Percentiles rank a stretch among this genome's conserved stretches.
Evolutionary conservation across 92 coral and sea anemone genomes (phyloP).

Genomic region (Parazoanthus darwini): DNA sequence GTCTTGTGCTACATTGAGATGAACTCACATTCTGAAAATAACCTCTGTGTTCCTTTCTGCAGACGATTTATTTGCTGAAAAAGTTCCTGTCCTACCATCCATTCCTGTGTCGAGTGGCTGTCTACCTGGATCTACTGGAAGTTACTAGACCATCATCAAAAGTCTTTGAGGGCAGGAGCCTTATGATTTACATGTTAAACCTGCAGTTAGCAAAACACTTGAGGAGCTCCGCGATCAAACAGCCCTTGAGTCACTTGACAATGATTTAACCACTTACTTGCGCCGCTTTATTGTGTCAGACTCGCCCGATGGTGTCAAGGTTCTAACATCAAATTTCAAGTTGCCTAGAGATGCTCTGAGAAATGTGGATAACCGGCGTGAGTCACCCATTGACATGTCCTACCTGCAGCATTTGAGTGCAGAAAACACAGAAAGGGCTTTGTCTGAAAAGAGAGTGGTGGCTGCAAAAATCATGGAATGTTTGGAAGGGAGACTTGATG

Average conservation of each 20-base stretch:
- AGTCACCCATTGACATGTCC: slow-evolving; percentile 19
- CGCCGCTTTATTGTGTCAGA: slow-evolving; percentile 23
- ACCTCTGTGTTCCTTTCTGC: background rate
- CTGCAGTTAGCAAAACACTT: slow-evolving; percentile 18
- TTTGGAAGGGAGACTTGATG: background rate
- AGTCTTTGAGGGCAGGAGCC: slow-evolving; percentile 25
- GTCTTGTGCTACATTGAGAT: background rate
- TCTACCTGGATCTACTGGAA: slow-evolving; percentile 38
- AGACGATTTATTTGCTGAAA: slow-evolving; percentile 34
- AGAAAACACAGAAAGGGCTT: background rate
- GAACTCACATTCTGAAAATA: slow-evolving; percentile 4
- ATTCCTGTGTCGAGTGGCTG: slow-evolving; percentile 31
- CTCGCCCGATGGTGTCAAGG: slow-evolving; percentile 17
- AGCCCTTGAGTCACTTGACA: slow-evolving; percentile 1
- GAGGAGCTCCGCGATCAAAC: slow-evolving; percentile 35
- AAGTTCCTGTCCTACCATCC: slow-evolving; percentile 32
- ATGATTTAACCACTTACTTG: slow-evolving; percentile 33
- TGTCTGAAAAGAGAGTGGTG: slow-evolving; percentile 1
- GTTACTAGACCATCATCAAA: slow-evolving; percentile 25
- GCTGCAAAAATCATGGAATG: slow-evolving; percentile 2
- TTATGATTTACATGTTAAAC: slow-evolving; percentile 34
- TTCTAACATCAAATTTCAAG: slow-evolving; percentile 24
- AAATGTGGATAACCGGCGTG: slow-evolving; percentile 22
- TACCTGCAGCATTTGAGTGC: background rate
- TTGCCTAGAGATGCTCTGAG: slow-evolving; percentile 38